Base-by-base conservation (phyloP, 2,797 vertebrate species). In the Tapirus indicus region DNA sequence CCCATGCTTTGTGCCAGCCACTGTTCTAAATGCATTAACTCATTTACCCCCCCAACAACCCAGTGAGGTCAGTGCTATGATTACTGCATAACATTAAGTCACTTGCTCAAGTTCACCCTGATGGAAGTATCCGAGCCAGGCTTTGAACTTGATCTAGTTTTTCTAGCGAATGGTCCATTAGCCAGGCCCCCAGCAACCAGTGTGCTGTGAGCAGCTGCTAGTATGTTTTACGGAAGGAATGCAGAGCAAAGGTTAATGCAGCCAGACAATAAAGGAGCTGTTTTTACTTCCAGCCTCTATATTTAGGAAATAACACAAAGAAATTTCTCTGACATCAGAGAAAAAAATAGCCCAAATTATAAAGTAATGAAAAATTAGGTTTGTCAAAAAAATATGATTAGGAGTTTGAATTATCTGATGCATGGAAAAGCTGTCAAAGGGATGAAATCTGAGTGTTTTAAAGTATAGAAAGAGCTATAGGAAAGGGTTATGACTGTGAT, bases 241-340 rank as follows among this genome's bases (percentile, higher is more conserved):
- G 2, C 2, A 21, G 47, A 71, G 20, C 47, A 52, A 86, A 29
- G 1, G 1, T 69, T 41, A 47, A 29, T 2, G 87, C 27, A 78
- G 17, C 17, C 10, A 25, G n/a, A 52, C 20, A 60, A 11, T 2
- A 17, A 66, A 78, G 44, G 10, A 38, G 7, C 47, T 83, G 10
- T 49, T 62, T 62, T 86, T 41, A 68, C 9, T 79, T 38, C 58
- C 56, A 44, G 10, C 16, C 20, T 72, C 69, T 49, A 9, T 41
- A 58, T 58, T 88, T 52, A 79, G 41, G 29, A 79, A 64, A 17
- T 17, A 20, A 71, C 21, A 23, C 12, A 7, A 83, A 69, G 49
- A 92, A 54, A 77, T 71, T 62, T 29, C 64, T 35, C 49, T 78
- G 56, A 86, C 83, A 68, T 18, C 32, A 91, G 25, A 69, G 90